Conservation (phyloP, 2,888 invertebrate species). For the Coelinius sp. region DNA sequence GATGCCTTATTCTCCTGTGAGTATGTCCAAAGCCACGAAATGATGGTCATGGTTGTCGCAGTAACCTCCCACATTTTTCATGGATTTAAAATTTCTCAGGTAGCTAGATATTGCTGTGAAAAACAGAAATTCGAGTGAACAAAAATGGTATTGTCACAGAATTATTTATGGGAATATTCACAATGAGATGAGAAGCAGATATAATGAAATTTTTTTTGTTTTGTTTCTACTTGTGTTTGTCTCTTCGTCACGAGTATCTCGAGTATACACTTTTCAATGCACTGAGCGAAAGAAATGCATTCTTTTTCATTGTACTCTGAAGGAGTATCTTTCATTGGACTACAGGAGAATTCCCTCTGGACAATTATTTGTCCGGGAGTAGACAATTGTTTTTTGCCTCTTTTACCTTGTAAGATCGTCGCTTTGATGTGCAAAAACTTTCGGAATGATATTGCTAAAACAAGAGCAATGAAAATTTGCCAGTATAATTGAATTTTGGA, state of each 20-base stretch:
- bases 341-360: not conserved
- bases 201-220: constrained; percentile 1
- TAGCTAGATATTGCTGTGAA: not conserved
- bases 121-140: not conserved
- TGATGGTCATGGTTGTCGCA: constrained; percentile 1
- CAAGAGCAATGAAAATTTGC: not conserved
- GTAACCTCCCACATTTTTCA: not conserved
- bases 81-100: not conserved
- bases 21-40: not conserved
- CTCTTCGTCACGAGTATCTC: not conserved
- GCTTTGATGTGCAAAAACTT: constrained; percentile 10
- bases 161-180: constrained; percentile 4
- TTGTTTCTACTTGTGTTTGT: not conserved
- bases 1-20: constrained; percentile 15
- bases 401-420: not conserved
- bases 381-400: not conserved
- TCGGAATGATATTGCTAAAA: not conserved
- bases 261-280: not conserved
- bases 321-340: not conserved
- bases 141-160: not conserved
- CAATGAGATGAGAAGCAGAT: not conserved
- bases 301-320: not conserved
- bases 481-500: not conserved
- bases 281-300: not conserved
- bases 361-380: not conserved